phyloP scores from a whole-genome alignment of 2,113 vertebrate species.

The Cisticola juncidis region DNA sequence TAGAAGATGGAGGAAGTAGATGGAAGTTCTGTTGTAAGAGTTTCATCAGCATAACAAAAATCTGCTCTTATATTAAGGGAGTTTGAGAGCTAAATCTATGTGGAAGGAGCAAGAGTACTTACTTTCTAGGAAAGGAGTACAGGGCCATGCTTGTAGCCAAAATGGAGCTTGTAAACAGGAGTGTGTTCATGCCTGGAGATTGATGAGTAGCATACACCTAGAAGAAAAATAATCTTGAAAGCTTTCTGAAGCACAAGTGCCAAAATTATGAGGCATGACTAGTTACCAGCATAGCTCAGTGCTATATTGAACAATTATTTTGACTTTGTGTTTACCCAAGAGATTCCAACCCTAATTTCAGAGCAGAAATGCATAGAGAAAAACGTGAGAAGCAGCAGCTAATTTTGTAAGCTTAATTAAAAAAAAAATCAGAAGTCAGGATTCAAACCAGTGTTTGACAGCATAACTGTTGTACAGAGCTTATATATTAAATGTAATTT shows the following conservation, averaged over 20 bases:
- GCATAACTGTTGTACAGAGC: background rate
- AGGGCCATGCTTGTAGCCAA: background rate
- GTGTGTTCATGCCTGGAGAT: background rate
- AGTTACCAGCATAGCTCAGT: constrained; percentile 20
- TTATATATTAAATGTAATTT: background rate
- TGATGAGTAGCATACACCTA: background rate
- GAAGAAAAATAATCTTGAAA: background rate
- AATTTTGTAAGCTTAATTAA: background rate
- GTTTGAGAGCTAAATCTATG: background rate
- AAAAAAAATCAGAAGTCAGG: background rate
- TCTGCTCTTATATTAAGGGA: background rate
- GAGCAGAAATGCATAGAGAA: background rate
- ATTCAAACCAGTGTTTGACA: background rate
- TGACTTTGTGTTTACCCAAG: background rate
- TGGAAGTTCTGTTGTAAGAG: background rate
- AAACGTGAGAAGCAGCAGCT: background rate
- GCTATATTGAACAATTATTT: background rate
- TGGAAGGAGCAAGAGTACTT: background rate
- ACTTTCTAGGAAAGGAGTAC: background rate
- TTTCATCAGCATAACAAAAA: background rate
- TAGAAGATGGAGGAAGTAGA: background rate
- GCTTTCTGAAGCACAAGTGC: constrained; percentile 40
- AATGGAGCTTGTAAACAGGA: background rate
- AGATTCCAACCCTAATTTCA: background rate
- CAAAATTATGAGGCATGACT: background rate